These are phyloP conservation scores for Gymnocheta viridis DNA, from an alignment of 2,888 invertebrate species.

Conservation along the genomic window DNA sequence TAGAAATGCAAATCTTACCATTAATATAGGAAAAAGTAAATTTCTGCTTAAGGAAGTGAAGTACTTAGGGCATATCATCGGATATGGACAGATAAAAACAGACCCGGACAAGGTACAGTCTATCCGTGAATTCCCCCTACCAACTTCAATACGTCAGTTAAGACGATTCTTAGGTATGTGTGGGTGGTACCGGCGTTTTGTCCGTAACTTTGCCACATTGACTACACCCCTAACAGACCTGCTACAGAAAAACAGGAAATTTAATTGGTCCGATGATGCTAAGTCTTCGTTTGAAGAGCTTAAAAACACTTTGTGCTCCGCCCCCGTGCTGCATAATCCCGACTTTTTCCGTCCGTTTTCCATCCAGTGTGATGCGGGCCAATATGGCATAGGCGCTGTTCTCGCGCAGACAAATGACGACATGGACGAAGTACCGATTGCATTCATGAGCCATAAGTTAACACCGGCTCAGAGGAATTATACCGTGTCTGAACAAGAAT, in stretches of 20 bases:
- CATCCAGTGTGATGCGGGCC: conserved; percentile 7
- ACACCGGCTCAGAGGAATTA: conserved; percentile 13
- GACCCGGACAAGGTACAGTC: conserved; percentile 45
- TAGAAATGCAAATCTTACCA: neutral
- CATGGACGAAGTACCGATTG: neutral
- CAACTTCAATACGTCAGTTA: conserved; percentile 31
- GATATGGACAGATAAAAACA: neutral
- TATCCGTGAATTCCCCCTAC: conserved; percentile 41
- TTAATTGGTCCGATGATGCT: neutral
- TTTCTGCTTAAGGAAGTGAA: neutral
- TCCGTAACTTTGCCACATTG: conserved; percentile 1
- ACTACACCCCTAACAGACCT: no score
- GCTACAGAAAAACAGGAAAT: neutral
- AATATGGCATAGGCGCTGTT: neutral
- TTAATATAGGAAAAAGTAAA: conserved; percentile 7
- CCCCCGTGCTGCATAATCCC: conserved; percentile 1
- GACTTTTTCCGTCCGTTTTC: conserved; percentile 17
- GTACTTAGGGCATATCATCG: conserved; percentile 11
- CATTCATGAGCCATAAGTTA: neutral
- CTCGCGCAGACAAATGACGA: neutral
- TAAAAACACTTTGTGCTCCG: neutral
- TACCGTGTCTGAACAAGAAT: conserved; percentile 23
- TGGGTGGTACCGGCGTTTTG: conserved; percentile 24
- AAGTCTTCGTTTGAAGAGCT: conserved; percentile 4
- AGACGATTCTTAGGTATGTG: conserved; percentile 38